phyloP scores from a whole-genome alignment of 2,797 vertebrate genomes.

The Periparus ater region DNA sequence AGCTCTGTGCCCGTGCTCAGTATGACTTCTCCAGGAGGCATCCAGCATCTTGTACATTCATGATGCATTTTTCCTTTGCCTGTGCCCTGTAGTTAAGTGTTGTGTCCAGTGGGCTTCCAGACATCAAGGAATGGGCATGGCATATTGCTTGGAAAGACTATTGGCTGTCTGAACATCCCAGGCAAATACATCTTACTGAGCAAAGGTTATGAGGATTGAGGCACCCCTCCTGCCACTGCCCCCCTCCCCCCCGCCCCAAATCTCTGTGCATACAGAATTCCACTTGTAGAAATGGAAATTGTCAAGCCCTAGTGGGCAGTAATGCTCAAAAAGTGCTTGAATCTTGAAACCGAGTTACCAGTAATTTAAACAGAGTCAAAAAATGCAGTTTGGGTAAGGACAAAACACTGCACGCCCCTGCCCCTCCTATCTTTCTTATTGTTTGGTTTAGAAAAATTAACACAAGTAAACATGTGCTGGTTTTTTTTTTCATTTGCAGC shows the following conservation, averaged over 20 bases:
- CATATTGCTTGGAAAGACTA: neutral
- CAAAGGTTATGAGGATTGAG: neutral
- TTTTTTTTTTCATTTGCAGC: neutral
- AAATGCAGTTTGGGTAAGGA: neutral
- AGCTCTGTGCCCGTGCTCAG: neutral
- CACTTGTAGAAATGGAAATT: neutral
- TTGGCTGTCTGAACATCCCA: neutral
- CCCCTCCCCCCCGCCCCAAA: accelerated
- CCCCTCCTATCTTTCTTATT: neutral
- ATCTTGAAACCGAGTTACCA: neutral
- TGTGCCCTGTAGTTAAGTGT: neutral
- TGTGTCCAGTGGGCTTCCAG: neutral
- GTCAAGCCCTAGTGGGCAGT: neutral
- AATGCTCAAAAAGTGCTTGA: neutral
- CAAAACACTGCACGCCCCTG: neutral
- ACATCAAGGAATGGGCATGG: neutral
- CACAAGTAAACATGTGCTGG: neutral
- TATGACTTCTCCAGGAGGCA: neutral
- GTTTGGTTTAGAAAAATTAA: neutral
- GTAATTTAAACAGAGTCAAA: slow-evolving; percentile 36
- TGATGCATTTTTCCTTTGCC: neutral
- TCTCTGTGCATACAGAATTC: neutral
- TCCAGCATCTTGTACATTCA: neutral
- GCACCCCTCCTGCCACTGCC: neutral
- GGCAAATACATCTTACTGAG: neutral